Conservation (phyloP, 2,888 invertebrate genomes). For the Ophion costatus region DNA sequence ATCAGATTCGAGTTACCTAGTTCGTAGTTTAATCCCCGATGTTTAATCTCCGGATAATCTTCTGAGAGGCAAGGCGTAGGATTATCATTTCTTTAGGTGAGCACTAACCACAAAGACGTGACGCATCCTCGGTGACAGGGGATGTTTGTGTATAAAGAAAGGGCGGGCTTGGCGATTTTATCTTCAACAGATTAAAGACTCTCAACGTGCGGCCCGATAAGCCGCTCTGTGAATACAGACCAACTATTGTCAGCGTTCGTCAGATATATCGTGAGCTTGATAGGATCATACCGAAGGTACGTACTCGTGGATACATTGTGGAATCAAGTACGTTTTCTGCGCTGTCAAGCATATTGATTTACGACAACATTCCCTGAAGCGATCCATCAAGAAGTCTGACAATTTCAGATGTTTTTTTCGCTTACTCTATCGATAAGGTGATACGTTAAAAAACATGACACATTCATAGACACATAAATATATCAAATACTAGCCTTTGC, state of each 20-base stretch:
- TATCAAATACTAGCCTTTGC: background rate
- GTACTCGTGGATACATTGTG: slow-evolving; percentile 10
- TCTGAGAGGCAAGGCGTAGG: slow-evolving; percentile 1
- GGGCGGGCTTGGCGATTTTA: slow-evolving; percentile 14
- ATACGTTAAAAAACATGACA: background rate
- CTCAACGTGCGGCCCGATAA: slow-evolving; percentile 11
- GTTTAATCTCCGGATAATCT: slow-evolving; percentile 30
- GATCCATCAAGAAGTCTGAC: slow-evolving; percentile 29
- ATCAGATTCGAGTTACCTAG: slow-evolving; percentile 18
- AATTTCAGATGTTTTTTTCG: background rate
- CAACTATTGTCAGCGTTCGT: background rate
- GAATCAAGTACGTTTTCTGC: slow-evolving; percentile 1
- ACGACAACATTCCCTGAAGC: background rate
- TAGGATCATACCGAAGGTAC: background rate
- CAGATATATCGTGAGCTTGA: slow-evolving; percentile 7
- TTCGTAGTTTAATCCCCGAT: background rate
- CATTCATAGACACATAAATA: background rate
- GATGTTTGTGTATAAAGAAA: background rate
- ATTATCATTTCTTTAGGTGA: slow-evolving; percentile 8
- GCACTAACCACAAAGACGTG: background rate
- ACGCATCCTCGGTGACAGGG: slow-evolving; percentile 26
- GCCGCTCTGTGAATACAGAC: slow-evolving; percentile 16
- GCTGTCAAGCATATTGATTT: background rate
- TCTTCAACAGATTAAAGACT: slow-evolving; percentile 12
- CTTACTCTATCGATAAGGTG: background rate